Evolutionary conservation across 2,113 vertebrate genomes (phyloP), one percentile per base, ranked within the genome.

Genomic region (Cyprinodon tularosa): DNA sequence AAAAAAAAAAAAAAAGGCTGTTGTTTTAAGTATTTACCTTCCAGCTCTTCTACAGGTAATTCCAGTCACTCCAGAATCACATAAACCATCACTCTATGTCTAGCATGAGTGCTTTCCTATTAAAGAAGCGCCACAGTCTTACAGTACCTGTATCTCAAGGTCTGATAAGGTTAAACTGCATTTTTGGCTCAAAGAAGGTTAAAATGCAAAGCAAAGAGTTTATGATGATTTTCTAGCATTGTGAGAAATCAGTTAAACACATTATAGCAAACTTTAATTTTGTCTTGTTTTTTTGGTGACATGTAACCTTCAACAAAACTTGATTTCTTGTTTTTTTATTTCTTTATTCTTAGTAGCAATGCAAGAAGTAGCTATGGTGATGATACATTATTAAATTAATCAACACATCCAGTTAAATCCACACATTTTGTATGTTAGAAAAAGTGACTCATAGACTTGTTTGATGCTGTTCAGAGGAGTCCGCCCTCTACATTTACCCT

Each of bases 1-100:
- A 29, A 29, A 29, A 29, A n/a, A 15, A 0, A 15, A 15, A 60
- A 65, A 5, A 29, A n/a, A 78, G 29, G 72, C 7, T 44, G 29
- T 72, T 39, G 61, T 4, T 69, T 68, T 62, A 61, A 59, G 75
- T 29, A 47, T 22, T 81, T 78, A 44, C 62, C 72, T 64, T 76
- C 15, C 12, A 69, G 57, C 72, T 79, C 0, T 29, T 68, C 64
- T 77, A 0, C 50, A 2, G 61, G 76, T 45, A 68, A 48, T 38
- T 22, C 2, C 29, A 66, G 42, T 71, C 60, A 50, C 44, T 66
- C 45, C 59, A 15, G 17, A 78, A 66, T 12, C 42, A 62, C 44
- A 39, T 15, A 68, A 71, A 40, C 40, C 39, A 44, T 42, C 20
- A 78, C 36, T 78, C 64, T 17, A 22, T 70, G 48, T 66, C 62